phyloP scores from a whole-genome alignment of 1,140 invertebrate species.

The Trichomalopsis sarcophagae region DNA sequence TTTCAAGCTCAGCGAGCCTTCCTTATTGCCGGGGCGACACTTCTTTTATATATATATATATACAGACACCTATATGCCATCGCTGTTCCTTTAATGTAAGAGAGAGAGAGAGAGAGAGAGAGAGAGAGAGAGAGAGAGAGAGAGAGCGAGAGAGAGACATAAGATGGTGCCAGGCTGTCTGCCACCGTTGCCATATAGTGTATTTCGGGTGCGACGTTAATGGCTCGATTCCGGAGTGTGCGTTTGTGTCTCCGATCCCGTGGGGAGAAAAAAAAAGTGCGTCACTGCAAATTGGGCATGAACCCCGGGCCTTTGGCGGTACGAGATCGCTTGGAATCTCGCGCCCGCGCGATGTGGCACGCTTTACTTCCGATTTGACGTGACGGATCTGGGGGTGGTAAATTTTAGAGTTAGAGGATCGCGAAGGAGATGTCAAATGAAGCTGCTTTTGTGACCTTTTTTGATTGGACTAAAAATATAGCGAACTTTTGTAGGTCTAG shows the following conservation, averaged over 20 bases:
- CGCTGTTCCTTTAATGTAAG: neutral
- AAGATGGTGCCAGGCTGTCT: conserved; percentile 72
- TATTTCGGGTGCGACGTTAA: conserved; percentile 57
- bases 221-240: conserved; percentile 46
- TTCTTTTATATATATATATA: neutral
- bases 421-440: too few relatives aligned
- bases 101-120: too few relatives aligned
- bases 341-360: neutral
- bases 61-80: neutral
- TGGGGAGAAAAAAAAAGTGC: neutral
- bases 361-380: too few relatives aligned
- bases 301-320: neutral
- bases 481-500: too few relatives aligned
- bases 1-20: conserved; percentile 71
- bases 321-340: neutral
- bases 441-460: too few relatives aligned
- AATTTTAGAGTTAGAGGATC: too few relatives aligned
- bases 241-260: neutral
- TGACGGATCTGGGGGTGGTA: too few relatives aligned
- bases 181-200: conserved; percentile 44
- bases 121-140: too few relatives aligned
- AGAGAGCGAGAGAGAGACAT: too few relatives aligned
- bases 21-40: conserved; percentile 67
- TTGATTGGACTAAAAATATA: too few relatives aligned
- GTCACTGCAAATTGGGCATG: neutral